Evolutionary conservation across 2,888 invertebrate species (phyloP).

Genomic region (Pegoplata infirma): DNA sequence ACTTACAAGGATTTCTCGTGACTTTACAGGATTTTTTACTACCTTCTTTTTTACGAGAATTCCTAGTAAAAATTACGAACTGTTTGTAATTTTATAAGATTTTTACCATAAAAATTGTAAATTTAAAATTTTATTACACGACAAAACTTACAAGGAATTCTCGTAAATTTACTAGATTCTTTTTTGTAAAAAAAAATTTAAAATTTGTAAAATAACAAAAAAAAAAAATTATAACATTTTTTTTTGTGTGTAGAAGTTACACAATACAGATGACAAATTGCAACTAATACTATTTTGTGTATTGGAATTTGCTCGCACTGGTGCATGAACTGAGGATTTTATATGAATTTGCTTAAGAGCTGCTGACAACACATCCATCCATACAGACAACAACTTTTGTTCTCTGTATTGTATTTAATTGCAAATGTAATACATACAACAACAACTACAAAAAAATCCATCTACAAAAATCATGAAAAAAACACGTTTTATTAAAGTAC

Average conservation of each 20-base stretch:
- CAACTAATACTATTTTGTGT: background rate
- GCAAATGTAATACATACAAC: background rate
- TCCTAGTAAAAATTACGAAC: too few species aligned
- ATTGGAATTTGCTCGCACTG: conserved; percentile 16
- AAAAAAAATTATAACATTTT: too few species aligned
- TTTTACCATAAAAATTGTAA: too few species aligned
- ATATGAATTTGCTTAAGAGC: conserved; percentile 8
- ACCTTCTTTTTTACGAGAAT: too few species aligned
- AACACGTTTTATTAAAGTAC: background rate
- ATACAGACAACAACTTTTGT: background rate
- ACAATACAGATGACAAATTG: conserved; percentile 2
- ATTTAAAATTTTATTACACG: too few species aligned
- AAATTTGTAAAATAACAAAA: too few species aligned
- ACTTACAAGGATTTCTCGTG: too few species aligned
- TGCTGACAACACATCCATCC: background rate
- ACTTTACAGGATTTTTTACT: too few species aligned
- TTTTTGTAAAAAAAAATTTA: too few species aligned
- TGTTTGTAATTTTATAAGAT: too few species aligned
- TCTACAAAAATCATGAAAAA: background rate
- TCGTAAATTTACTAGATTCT: too few species aligned
- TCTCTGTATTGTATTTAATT: background rate
- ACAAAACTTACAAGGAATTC: too few species aligned
- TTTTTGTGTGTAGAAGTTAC: background rate
- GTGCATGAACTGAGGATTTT: background rate
- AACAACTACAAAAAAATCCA: background rate